Percentiles rank a stretch among this genome's conserved stretches.
phyloP scores from a whole-genome alignment of 1,140 invertebrate genomes.

The Agrypnia vestita region DNA sequence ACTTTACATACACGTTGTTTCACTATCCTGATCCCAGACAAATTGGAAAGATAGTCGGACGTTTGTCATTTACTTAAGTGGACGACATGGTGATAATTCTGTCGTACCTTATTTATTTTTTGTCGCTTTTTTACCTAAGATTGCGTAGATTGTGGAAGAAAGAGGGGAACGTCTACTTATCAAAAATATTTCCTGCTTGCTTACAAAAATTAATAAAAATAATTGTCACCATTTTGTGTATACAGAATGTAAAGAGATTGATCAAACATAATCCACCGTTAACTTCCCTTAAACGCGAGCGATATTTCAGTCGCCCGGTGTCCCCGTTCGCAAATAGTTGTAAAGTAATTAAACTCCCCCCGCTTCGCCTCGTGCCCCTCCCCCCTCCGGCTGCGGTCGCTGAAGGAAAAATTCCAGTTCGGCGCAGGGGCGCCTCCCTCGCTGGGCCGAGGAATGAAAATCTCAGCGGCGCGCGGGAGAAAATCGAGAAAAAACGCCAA shows the following conservation, averaged over 20 bases:
- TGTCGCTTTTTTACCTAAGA: no score
- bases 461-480: slow-evolving; percentile 1
- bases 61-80: no score
- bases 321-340: slow-evolving; percentile 39
- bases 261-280: background rate
- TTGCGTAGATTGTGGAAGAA: no score
- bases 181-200: no score
- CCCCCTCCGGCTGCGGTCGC: slow-evolving; percentile 12
- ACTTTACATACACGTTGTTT: no score
- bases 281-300: slow-evolving; percentile 4
- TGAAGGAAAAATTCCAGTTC: slow-evolving; percentile 25
- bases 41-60: no score
- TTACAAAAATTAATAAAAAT: no score
- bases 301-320: slow-evolving; percentile 28
- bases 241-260: background rate
- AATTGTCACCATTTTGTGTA: slow-evolving; percentile 15
- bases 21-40: no score
- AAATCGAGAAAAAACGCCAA: slow-evolving; percentile 12
- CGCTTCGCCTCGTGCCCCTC: background rate
- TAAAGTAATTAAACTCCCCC: slow-evolving; percentile 38
- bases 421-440: background rate
- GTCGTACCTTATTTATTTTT: no score
- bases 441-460: slow-evolving; percentile 23
- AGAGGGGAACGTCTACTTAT: no score
- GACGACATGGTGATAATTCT: no score